Conservation (phyloP, 2,888 invertebrate species). For the Eudasyphora cyanicolor region DNA sequence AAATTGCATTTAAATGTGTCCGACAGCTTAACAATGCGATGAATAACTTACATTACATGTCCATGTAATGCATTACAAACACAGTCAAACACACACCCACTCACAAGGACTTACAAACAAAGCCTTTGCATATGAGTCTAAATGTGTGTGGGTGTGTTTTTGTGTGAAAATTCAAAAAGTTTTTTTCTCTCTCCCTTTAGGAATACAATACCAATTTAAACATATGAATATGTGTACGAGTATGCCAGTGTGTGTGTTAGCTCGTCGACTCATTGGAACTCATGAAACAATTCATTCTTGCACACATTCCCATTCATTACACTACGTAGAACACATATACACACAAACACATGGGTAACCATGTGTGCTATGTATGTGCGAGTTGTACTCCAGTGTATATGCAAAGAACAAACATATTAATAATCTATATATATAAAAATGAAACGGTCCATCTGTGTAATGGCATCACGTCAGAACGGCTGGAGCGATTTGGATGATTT, state of each 20-base stretch:
- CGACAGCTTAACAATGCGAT: conserved; percentile 75
- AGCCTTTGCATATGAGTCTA: neutral
- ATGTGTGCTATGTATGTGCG: neutral
- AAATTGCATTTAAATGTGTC: conserved; percentile 78
- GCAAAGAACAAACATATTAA: conserved; percentile 60
- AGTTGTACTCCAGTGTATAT: conserved; percentile 22
- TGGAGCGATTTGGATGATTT: too few relatives aligned
- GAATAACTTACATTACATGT: conserved; percentile 57
- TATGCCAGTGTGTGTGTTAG: neutral
- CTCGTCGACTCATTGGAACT: too few relatives aligned
- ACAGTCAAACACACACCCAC: neutral
- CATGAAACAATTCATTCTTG: neutral
- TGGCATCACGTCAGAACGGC: too few relatives aligned
- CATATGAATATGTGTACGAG: neutral
- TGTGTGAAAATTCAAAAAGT: too few relatives aligned
- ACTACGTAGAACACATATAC: neutral
- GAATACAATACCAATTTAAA: neutral
- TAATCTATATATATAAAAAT: too few relatives aligned
- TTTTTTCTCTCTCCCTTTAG: too few relatives aligned
- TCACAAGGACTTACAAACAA: conserved; percentile 4
- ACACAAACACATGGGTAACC: neutral
- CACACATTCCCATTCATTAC: neutral
- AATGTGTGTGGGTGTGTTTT: conserved; percentile 9
- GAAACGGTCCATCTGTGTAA: too few relatives aligned
- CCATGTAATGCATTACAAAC: conserved; percentile 30